These are phyloP conservation scores for Lordiphosa mommai DNA, from an alignment of 1,140 invertebrate species.

Conservation along the genomic window DNA sequence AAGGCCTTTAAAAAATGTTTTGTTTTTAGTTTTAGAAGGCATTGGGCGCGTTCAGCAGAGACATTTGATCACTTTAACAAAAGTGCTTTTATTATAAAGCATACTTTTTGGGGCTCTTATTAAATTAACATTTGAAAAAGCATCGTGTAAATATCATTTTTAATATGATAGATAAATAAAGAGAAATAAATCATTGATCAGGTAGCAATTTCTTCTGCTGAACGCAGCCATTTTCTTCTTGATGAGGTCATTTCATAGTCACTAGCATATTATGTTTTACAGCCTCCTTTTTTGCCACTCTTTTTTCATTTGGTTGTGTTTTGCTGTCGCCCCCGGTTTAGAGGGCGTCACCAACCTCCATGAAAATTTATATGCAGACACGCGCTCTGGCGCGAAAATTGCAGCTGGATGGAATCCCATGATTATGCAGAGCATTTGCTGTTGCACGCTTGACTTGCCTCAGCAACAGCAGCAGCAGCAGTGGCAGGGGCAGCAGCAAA, in stretches of 20 bases:
- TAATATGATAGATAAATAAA: too few species aligned
- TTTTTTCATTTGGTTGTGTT: neutral
- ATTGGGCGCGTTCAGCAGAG: too few species aligned
- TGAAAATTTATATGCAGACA: conserved; percentile 69
- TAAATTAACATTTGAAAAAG: too few species aligned
- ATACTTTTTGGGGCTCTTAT: too few species aligned
- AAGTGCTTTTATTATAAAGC: too few species aligned
- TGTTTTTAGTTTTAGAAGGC: too few species aligned
- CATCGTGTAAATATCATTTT: too few species aligned
- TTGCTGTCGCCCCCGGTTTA: conserved; percentile 5
- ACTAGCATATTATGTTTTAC: neutral
- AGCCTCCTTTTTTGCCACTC: neutral
- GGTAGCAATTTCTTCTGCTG: too few species aligned
- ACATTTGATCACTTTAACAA: too few species aligned
- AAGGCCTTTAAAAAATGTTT: too few species aligned
- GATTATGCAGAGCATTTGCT: conserved; percentile 68
- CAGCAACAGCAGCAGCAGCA: neutral
- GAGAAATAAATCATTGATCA: too few species aligned
- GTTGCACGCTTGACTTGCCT: conserved; percentile 37
- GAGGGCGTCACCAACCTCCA: conserved; percentile 3
- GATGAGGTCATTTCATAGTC: neutral
- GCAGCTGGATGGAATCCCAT: conserved; percentile 74
- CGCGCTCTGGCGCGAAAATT: conserved; percentile 69
- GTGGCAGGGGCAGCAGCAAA: conserved; percentile 8
- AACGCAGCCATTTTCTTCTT: conserved; percentile 1